Conservation (phyloP, 2,797 vertebrate species). For the Falco novaeseelandiae region DNA sequence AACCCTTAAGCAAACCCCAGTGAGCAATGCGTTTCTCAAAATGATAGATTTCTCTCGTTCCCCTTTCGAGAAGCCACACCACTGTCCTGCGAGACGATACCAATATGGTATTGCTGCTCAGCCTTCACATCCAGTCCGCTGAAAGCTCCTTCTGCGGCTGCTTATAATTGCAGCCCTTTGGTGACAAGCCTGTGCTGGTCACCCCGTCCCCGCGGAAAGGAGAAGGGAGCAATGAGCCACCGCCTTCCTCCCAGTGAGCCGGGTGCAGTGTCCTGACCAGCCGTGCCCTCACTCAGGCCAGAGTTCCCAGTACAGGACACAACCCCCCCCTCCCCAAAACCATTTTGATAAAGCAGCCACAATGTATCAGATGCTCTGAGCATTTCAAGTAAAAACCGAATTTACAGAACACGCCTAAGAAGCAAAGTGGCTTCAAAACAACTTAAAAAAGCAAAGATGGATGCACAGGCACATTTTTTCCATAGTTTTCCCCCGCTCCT, state of each 20-base stretch:
- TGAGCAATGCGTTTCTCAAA: not conserved
- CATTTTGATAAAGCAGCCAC: not conserved
- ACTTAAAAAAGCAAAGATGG: rapidly evolving
- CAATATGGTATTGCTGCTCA: not conserved
- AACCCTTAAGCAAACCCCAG: not conserved
- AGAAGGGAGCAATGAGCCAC: rapidly evolving
- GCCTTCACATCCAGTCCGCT: not conserved
- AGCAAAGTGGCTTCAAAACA: not conserved
- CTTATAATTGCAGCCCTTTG: not conserved
- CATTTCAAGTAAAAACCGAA: not conserved
- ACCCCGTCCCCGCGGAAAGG: not conserved
- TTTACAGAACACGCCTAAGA: not conserved
- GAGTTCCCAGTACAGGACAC: not conserved
- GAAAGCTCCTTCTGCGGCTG: not conserved
- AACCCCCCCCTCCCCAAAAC: rapidly evolving
- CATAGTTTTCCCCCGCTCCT: not conserved
- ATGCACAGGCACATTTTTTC: not conserved
- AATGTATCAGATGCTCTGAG: rapidly evolving
- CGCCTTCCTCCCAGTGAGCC: rapidly evolving
- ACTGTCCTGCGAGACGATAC: not conserved
- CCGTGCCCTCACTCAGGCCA: rapidly evolving
- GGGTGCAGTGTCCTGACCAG: not conserved
- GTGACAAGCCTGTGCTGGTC: not conserved
- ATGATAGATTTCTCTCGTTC: rapidly evolving
- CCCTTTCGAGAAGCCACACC: not conserved